Evolutionary conservation across 2,113 vertebrate genomes (phyloP).

Genomic region (Arizona elegans): DNA sequence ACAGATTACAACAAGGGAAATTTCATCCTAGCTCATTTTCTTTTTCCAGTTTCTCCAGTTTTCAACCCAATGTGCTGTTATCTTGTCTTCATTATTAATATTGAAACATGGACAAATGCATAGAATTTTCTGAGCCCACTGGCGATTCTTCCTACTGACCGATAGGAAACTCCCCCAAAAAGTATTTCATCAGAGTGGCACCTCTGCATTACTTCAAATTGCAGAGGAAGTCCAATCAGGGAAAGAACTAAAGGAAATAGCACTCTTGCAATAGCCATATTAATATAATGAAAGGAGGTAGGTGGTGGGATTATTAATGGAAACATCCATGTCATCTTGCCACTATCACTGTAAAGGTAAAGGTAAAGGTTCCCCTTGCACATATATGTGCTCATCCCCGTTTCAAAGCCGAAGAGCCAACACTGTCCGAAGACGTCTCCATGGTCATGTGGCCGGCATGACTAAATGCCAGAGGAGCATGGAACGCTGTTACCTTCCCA

Average conservation of each 20-base stretch:
- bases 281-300: no score
- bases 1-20: conserved; percentile 65
- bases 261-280: neutral
- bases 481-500: no score
- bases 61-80: neutral
- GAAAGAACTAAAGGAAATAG: neutral
- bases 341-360: neutral
- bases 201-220: neutral
- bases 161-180: neutral
- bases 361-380: no score
- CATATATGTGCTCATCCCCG: no score
- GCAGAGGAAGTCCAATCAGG: neutral
- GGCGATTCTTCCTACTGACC: neutral
- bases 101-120: neutral
- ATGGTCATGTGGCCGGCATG: no score
- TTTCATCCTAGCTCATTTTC: neutral
- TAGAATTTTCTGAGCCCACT: neutral
- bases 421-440: no score
- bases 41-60: neutral
- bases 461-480: no score
- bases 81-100: neutral
- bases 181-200: neutral
- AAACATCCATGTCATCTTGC: neutral
- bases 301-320: neutral
- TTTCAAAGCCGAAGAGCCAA: no score